These are phyloP conservation scores for Junonia oenone DNA, from an alignment of 2,888 invertebrate genomes.

Conservation along the genomic window DNA sequence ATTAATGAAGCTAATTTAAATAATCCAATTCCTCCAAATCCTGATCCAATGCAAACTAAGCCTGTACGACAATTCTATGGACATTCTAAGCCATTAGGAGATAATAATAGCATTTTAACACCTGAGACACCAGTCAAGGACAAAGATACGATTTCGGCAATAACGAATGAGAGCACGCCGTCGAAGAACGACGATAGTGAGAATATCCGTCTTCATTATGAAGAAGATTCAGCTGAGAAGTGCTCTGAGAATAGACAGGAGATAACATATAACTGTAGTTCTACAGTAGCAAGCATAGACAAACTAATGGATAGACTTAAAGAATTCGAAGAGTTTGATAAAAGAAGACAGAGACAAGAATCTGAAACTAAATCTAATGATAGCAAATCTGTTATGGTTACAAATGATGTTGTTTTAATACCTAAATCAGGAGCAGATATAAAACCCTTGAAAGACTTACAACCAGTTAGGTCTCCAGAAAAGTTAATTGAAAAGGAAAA, in stretches of 20 bases:
- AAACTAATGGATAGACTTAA: conserved; percentile 74
- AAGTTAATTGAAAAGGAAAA: conserved; percentile 68
- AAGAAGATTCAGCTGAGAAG: conserved; percentile 64
- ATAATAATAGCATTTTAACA: conserved; percentile 52
- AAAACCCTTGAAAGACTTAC: conserved; percentile 68
- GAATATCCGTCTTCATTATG: conserved; percentile 68
- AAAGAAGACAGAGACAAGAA: conserved; percentile 66
- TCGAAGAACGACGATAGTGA: conserved; percentile 68
- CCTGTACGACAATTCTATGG: conserved; percentile 61
- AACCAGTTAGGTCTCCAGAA: conserved; percentile 66
- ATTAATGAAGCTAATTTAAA: conserved; percentile 37
- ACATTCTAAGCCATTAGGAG: conserved; percentile 55
- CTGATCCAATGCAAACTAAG: conserved; percentile 51
- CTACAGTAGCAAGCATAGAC: conserved; percentile 65
- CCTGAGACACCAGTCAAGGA: conserved; percentile 66
- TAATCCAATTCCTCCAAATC: too few relatives aligned
- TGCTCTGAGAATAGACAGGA: conserved; percentile 55
- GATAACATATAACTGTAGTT: conserved; percentile 56
- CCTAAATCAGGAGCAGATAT: conserved; percentile 67
- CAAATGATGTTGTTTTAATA: conserved; percentile 70
- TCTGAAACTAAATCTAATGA: conserved; percentile 59
- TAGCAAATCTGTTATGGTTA: conserved; percentile 65
- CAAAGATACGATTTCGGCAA: conserved; percentile 44
- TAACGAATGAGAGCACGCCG: conserved; percentile 57
- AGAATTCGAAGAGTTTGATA: conserved; percentile 73